phyloP scores from a whole-genome alignment of 2,888 invertebrate genomes.

The Cerceris rybyensis region DNA sequence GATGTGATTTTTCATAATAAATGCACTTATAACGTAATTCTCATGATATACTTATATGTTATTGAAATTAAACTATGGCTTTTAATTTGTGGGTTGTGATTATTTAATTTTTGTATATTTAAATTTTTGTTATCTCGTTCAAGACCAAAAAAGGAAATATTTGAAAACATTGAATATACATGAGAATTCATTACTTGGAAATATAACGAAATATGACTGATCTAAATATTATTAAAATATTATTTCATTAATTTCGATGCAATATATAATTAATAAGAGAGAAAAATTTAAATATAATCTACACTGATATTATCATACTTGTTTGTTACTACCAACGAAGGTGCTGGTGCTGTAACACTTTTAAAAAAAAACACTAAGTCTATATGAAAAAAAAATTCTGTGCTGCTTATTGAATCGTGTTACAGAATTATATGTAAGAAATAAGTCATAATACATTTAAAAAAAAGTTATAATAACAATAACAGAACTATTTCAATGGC shows the following conservation, averaged over 20 bases:
- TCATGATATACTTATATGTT: conserved; percentile 44
- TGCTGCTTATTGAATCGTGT: conserved; percentile 54
- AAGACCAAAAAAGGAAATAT: conserved; percentile 34
- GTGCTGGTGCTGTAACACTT: conserved; percentile 61
- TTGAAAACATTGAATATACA: conserved; percentile 20
- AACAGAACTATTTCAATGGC: conserved; percentile 45
- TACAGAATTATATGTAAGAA: conserved; percentile 53
- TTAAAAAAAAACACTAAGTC: conserved; percentile 47
- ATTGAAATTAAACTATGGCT: conserved; percentile 39
- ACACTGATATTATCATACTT: conserved; percentile 38
- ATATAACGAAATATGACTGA: conserved; percentile 31
- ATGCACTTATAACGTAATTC: conserved; percentile 45
- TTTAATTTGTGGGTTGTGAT: conserved; percentile 49
- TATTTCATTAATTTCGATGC: conserved; percentile 20
- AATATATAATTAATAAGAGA: conserved; percentile 23
- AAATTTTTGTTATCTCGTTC: conserved; percentile 32
- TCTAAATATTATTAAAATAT: conserved; percentile 1
- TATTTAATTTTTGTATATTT: conserved; percentile 50
- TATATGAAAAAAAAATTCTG: conserved; percentile 46
- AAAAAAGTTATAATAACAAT: conserved; percentile 23
- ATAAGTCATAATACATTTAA: conserved; percentile 42
- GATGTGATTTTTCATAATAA: conserved; percentile 53
- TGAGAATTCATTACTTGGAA: conserved; percentile 8
- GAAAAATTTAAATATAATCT: conserved; percentile 14
- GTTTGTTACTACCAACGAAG: conserved; percentile 58